Conservation (phyloP, 2,888 invertebrate genomes). For the Carpatolechia fugitivella region DNA sequence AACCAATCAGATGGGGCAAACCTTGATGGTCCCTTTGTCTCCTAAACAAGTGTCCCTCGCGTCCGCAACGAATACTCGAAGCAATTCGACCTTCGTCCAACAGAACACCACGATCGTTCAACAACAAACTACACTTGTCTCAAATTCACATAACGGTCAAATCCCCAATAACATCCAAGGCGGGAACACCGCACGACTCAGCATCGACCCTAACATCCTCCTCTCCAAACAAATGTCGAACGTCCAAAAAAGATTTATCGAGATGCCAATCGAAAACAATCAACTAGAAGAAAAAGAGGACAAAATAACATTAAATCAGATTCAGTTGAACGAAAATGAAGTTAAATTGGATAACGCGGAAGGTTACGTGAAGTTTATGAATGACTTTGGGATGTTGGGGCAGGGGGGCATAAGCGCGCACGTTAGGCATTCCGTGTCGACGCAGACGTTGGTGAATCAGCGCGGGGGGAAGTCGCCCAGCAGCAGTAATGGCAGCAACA, state of each 20-base stretch:
- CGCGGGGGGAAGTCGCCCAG: conserved; percentile 48
- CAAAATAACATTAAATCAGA: conserved; percentile 19
- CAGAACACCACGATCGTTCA: conserved; percentile 92
- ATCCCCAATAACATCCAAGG: conserved; percentile 44
- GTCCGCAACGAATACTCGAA: conserved; percentile 77
- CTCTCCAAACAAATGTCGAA: conserved; percentile 53
- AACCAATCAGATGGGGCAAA: conserved; percentile 84
- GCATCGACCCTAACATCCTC: conserved; percentile 80
- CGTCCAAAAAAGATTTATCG: conserved; percentile 39
- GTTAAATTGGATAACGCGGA: conserved; percentile 34
- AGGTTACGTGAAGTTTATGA: conserved; percentile 44
- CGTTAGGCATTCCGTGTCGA: conserved; percentile 85
- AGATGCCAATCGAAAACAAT: conserved; percentile 32
- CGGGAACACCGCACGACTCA: conserved; percentile 62
- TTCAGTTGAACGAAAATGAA: conserved; percentile 21
- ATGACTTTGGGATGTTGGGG: conserved; percentile 34
- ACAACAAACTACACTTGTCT: conserved; percentile 88
- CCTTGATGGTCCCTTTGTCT: conserved; percentile 84
- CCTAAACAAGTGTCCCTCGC: conserved; percentile 79
- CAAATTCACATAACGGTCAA: conserved; percentile 80
- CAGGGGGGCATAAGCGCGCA: conserved; percentile 25
- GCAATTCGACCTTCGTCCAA: conserved; percentile 87
- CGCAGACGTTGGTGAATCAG: conserved; percentile 82
- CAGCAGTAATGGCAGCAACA: too few species aligned
- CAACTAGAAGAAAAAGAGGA: conserved; percentile 35